Base-by-base conservation (phyloP, 2,888 invertebrate genomes). In the Trachelus tabidus region DNA sequence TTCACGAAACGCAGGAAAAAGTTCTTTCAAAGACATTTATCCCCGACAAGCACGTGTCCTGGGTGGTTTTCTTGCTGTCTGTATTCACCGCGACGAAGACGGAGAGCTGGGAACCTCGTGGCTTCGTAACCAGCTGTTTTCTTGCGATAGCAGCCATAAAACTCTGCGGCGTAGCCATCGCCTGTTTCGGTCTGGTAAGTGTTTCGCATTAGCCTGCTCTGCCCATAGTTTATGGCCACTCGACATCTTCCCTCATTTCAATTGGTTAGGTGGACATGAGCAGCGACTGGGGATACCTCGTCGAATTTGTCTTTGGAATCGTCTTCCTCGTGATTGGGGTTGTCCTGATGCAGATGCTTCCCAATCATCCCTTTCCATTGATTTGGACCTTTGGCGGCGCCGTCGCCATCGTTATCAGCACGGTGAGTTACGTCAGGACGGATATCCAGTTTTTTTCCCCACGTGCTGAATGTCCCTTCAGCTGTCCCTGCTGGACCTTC, bases 261-360 rank as follows among this genome's bases (percentile, higher is more conserved):
- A 15, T 76, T 76, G 40, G 68, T 68, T 73, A 81, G 81, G 77
- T 81, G 31, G 78, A 82, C 69, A 82, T 79, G 79, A 77, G 76
- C 71, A 79, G 79, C 71, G 79, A 79, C 75, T 81, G 78, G 77
- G 75, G 76, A 30, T 80, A 81, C 68, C 73, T 80, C 34, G 73
- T 79, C 35, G 81, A 80, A 81, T 74, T 80, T 77, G 76, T 77
- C 75, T 79, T 80, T 33, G 77, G 82, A 33, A 69, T 81, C 73
- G 68, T 76, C 31, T 77, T 81, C 68, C 69, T 79, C 23, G 77
- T 74, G n/a, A 75, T 77, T 15, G 76, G 73, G 68, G 40, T 77
- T 31, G 73, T 40, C 40, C 40, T 40, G 40, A 15, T 40, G 40
- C 40, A 40, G 40, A 40, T 15, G 40, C 15, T 40, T 40, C 40